Evolutionary conservation across 1,140 invertebrate species (phyloP), one percentile per base, ranked within the genome.

Genomic region (Goniozus legneri): DNA sequence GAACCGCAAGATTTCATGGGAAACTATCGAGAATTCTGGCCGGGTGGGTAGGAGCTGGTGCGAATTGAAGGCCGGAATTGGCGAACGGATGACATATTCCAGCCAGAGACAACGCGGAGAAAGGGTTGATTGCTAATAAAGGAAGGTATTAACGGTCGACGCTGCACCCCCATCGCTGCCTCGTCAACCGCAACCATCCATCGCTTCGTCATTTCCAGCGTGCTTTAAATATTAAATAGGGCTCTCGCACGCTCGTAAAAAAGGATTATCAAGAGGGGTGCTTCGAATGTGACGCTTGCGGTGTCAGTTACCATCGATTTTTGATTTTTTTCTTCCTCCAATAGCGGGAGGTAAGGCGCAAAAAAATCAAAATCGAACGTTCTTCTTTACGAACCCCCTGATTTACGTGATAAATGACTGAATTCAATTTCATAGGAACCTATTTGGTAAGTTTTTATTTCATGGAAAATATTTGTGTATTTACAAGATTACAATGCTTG

Each of bases 381-480:
- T n/a, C n/a, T n/a, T n/a, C n/a, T n/a, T n/a, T n/a, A n/a, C n/a
- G n/a, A n/a, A n/a, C n/a, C n/a, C n/a, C n/a, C n/a, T n/a, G n/a
- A n/a, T n/a, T n/a, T n/a, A n/a, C n/a, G n/a, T n/a, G n/a, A n/a
- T n/a, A n/a, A n/a, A n/a, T n/a, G n/a, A n/a, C n/a, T n/a, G n/a
- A n/a, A n/a, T n/a, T n/a, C n/a, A n/a, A n/a, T n/a, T n/a, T n/a
- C n/a, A n/a, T 62, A 65, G 49, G 58, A 73, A 72, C 54, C 54
- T 62, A 61, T 71, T 62, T 59, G 59, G 56, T 56, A 64, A 64
- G 60, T 60, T 57, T 73, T 73, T 73, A 73, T 74, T 72, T 67
- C 61, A 71, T 73, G 64, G 66, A 74, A 75, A 75, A 74, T 75
- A 75, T 74, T 49, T 69, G 56, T 65, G 53, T 75, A 75, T 75